phyloP scores from a whole-genome alignment of 2,888 invertebrate genomes.

The Litoditis marina region DNA sequence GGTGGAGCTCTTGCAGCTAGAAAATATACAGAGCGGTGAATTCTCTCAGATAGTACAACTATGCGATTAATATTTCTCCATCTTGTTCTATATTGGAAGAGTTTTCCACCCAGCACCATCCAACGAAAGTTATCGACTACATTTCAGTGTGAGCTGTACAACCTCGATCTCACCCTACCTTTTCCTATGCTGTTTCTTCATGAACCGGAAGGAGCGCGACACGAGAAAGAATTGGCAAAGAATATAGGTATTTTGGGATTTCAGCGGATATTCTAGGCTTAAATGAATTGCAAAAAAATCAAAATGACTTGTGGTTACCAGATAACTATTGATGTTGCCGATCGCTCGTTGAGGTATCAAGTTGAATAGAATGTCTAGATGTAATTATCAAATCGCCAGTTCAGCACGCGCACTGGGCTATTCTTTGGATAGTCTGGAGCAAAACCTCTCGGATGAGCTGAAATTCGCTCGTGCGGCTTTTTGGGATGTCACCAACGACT shows the following conservation, averaged over 20 bases:
- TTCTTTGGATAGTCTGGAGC: slow-evolving; percentile 45
- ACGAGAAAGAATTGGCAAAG: slow-evolving; percentile 46
- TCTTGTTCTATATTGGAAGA: not conserved
- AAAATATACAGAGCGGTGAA: too few relatives aligned
- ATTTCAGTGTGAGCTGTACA: slow-evolving; percentile 22
- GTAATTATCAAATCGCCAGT: too few relatives aligned
- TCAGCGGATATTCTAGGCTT: too few relatives aligned
- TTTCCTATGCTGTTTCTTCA: slow-evolving; percentile 37
- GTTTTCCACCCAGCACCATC: too few relatives aligned
- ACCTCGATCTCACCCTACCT: slow-evolving; percentile 23
- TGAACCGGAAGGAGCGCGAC: slow-evolving; percentile 32
- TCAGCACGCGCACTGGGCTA: slow-evolving; percentile 38
- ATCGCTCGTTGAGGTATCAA: too few relatives aligned
- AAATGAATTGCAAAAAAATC: too few relatives aligned
- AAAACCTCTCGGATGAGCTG: slow-evolving; percentile 45
- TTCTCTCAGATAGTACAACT: too few relatives aligned
- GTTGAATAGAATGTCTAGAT: too few relatives aligned
- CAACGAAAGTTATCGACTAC: too few relatives aligned
- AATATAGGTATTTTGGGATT: slow-evolving; percentile 52
- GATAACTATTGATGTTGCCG: too few relatives aligned
- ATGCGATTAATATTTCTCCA: not conserved
- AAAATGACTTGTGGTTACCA: too few relatives aligned
- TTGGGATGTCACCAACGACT: slow-evolving; percentile 13
- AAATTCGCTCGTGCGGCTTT: slow-evolving; percentile 31
- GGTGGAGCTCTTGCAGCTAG: too few relatives aligned